Percentiles rank a stretch among this genome's conserved stretches.
phyloP scores from a whole-genome alignment of 2,797 vertebrate genomes.

The Nyctibius grandis region DNA sequence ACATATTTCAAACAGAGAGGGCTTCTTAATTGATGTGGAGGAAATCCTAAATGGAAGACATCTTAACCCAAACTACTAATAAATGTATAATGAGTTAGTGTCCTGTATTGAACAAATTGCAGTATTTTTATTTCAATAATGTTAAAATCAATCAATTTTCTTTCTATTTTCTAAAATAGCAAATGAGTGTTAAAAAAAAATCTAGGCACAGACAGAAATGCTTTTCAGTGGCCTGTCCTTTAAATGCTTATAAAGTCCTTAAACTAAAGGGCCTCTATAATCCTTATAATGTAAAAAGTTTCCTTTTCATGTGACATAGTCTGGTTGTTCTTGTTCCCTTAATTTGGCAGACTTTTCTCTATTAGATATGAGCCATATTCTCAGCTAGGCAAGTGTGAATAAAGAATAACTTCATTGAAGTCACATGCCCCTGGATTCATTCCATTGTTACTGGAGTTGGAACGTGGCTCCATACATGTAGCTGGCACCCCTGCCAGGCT shows the following conservation, averaged over 20 bases:
- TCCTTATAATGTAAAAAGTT: background rate
- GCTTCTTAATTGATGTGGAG: background rate
- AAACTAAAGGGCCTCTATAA: background rate
- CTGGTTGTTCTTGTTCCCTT: background rate
- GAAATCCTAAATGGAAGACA: background rate
- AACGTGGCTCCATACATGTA: background rate
- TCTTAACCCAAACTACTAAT: background rate
- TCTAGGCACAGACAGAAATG: background rate
- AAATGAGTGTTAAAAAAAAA: background rate
- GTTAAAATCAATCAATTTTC: background rate
- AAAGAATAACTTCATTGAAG: conserved; percentile 27
- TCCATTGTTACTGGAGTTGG: conserved; percentile 1
- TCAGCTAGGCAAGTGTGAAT: background rate
- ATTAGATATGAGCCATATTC: background rate
- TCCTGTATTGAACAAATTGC: background rate
- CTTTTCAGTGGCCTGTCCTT: background rate
- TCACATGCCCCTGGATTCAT: background rate
- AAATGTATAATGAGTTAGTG: background rate
- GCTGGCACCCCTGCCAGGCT: background rate
- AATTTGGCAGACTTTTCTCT: background rate
- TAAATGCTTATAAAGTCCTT: background rate
- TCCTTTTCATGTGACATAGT: background rate
- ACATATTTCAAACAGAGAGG: background rate
- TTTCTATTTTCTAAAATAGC: conserved; percentile 2
- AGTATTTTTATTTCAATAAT: background rate